Conservation (phyloP, 37 sponge, comb jelly and placozoan species). For the Chondrosia reniformis region DNA sequence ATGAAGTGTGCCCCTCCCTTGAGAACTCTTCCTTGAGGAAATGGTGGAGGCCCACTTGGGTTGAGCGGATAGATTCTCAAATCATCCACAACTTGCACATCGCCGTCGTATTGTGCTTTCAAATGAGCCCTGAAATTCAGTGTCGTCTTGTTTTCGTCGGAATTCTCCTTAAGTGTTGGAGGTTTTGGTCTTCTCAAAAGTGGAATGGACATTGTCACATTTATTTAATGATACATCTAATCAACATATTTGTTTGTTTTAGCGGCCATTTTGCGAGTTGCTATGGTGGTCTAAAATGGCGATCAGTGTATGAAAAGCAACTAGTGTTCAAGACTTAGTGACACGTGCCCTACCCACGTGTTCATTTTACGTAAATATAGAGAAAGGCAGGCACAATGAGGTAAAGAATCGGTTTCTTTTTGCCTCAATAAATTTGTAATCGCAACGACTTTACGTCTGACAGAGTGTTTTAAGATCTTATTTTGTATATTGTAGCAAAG, state of each 20-base stretch:
- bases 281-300: neutral
- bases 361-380: neutral
- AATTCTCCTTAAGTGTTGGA: neutral
- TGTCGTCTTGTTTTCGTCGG: neutral
- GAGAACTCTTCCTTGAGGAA: constrained; percentile 47
- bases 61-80: constrained; percentile 37
- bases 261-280: constrained; percentile 9
- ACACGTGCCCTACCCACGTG: neutral
- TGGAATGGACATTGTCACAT: neutral
- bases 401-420: neutral
- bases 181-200: neutral
- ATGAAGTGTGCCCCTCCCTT: neutral
- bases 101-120: constrained; percentile 14
- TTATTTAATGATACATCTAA: neutral
- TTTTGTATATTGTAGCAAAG: constrained; percentile 41
- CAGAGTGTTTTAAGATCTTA: neutral
- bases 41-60: constrained; percentile 45
- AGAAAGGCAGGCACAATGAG: neutral
- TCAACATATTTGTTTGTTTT: neutral
- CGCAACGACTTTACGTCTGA: too few relatives aligned
- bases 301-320: neutral
- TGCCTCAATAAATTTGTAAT: neutral
- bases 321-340: neutral
- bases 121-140: too few relatives aligned
- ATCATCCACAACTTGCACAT: constrained; percentile 2